Evolutionary conservation across 2,113 vertebrate genomes (phyloP), one percentile per base, ranked within the genome.

Genomic region (Caracal caracal): DNA sequence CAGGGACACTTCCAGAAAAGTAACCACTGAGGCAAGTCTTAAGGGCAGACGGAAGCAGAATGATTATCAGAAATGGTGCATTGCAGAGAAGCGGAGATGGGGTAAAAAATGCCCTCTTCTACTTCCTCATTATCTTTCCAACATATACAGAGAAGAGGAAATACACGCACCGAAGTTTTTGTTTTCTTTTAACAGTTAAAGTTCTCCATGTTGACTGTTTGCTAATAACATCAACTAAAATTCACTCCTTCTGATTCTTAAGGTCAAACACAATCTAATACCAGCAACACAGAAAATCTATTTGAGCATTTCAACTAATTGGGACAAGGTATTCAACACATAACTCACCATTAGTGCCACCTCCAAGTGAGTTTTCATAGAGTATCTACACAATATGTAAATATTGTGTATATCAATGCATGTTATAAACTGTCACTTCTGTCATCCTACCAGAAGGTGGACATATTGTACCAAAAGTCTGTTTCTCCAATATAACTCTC

Each of bases 391-490:
- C 89, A 47, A 9, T 7, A 30, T 0, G 20, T 6, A 59, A 35
- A 61, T 20, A 4, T 10, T 65, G 49, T 15, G 9, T 22, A 33
- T 1, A 37, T 28, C 43, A 20, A 16, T 17, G 83, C 59, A 33
- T 10, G 86, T 51, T 22, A 33, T 43, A 56, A 93, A 82, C 5
- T 22, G 61, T 22, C 35, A 37, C 33, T 59, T 49, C 51, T 22
- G 81, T 47, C 68, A 9, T 8, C 33, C 59, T 43, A 76, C 90
- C 96, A 97, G 87, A 95, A 97, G 90, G 51, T 87, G 96, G 97
- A 37, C 47, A 37, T 47, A 68, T 2, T 51, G n/a, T 35, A 68
- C 61, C 83, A 90, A 66, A 53, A 40, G 33, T 26, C 6, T 88
- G 8, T 59, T 33, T 56, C 76, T 47, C 70, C 8, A 7, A 11